Conservation (phyloP, 2,797 vertebrate species). For the Luscinia megarhynchos region DNA sequence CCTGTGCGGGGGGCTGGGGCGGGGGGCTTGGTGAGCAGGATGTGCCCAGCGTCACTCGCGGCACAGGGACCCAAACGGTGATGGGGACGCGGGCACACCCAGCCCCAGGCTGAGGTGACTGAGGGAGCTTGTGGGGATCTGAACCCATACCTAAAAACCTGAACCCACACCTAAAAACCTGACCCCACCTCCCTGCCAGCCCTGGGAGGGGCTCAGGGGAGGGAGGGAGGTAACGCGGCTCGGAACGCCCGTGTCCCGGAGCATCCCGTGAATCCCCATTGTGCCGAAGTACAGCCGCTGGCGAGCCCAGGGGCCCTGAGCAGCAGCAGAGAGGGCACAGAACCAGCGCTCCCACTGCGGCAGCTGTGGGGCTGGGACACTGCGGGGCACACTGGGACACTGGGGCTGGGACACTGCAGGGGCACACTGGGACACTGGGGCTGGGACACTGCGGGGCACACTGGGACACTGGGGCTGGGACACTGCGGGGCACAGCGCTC, state of each 20-base stretch:
- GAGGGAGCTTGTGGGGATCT: not conserved
- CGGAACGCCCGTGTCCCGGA: not conserved
- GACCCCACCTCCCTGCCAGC: rapidly evolving
- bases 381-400: too few species aligned
- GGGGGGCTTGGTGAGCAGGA: not conserved
- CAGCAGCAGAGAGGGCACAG: not conserved
- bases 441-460: not conserved
- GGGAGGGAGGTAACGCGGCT: not conserved
- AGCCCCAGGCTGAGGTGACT: not conserved
- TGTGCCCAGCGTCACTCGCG: rapidly evolving
- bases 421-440: not conserved
- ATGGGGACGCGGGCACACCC: not conserved
- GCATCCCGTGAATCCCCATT: too few species aligned
- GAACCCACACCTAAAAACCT: not conserved
- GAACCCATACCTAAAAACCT: not conserved
- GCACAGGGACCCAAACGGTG: not conserved
- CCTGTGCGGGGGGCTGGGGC: not conserved
- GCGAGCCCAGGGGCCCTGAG: not conserved
- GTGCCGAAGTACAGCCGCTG: not conserved
- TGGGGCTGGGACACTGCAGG: too few species aligned
- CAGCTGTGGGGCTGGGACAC: not conserved
- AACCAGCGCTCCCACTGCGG: not conserved
- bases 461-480: too few species aligned
- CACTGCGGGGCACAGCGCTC: rapidly evolving
- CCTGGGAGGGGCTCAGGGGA: not conserved